Percentiles rank a stretch among this genome's conserved stretches.
phyloP scores from a whole-genome alignment of 2,888 invertebrate species.

The Tupiocoris notatus region DNA sequence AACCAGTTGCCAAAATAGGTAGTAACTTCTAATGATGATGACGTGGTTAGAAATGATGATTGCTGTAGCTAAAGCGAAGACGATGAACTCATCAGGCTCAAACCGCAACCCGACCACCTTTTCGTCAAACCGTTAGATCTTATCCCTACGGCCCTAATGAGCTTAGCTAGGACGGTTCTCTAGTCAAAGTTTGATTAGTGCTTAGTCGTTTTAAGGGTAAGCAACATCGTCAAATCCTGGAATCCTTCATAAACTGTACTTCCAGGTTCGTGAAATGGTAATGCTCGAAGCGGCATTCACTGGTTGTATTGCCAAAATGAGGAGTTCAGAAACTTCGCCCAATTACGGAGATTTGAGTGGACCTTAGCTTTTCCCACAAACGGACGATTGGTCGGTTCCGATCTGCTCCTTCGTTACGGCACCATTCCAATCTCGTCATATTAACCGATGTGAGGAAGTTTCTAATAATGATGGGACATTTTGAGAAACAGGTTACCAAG shows the following conservation, averaged over 20 bases:
- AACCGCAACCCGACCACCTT: not conserved
- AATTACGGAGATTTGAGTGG: not conserved
- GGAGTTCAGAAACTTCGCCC: not conserved
- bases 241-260: not conserved
- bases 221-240: not conserved
- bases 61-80: not conserved
- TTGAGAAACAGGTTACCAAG: not conserved
- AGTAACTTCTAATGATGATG: not conserved
- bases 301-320: not conserved
- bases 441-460: not conserved
- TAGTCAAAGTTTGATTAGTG: not conserved
- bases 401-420: not conserved
- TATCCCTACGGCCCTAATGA: slow-evolving; percentile 2
- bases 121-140: not conserved
- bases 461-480: not conserved
- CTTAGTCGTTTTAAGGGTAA: not conserved
- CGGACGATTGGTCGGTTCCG: not conserved
- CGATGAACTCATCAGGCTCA: not conserved
- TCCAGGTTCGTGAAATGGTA: not conserved
- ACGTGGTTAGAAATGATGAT: not conserved
- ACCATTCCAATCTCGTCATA: too few species aligned
- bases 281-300: not conserved
- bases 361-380: not conserved
- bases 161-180: not conserved
- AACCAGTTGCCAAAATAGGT: not conserved